Percentiles rank a stretch among this genome's conserved stretches.
These are phyloP conservation scores for Gymnobelideus leadbeateri DNA, from an alignment of 2,113 vertebrate species.

Conservation along the genomic window DNA sequence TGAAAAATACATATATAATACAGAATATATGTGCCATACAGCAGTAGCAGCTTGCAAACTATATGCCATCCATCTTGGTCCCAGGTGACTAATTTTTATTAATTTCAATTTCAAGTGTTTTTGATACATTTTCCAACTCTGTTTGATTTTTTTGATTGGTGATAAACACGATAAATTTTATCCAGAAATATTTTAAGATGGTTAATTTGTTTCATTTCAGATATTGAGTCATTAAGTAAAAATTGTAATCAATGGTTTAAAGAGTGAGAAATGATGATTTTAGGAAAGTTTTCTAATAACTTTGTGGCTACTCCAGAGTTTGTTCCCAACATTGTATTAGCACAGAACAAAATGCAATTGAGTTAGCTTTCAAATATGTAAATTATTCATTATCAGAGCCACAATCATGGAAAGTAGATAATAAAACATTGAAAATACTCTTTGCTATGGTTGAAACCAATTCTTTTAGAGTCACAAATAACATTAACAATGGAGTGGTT, in stretches of 20 bases:
- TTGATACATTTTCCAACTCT: not conserved
- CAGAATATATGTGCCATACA: not conserved
- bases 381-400: not conserved
- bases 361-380: not conserved
- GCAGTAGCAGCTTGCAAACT: not conserved
- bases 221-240: not conserved
- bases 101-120: not conserved
- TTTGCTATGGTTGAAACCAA: not conserved
- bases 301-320: not conserved
- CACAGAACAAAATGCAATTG: not conserved
- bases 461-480: not conserved
- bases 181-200: not conserved
- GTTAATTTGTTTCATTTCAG: not conserved
- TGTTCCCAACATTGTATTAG: not conserved
- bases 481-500: not conserved
- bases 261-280: not conserved
- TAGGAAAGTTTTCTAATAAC: not conserved
- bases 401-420: not conserved
- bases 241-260: not conserved
- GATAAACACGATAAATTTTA: not conserved
- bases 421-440: not conserved
- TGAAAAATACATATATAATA: not conserved
- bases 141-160: not conserved
- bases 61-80: not conserved
- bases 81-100: not conserved